Evolutionary conservation across 2,888 invertebrate species (phyloP), one percentile per base, ranked within the genome.

Genomic region (Heliconius ismenius): DNA sequence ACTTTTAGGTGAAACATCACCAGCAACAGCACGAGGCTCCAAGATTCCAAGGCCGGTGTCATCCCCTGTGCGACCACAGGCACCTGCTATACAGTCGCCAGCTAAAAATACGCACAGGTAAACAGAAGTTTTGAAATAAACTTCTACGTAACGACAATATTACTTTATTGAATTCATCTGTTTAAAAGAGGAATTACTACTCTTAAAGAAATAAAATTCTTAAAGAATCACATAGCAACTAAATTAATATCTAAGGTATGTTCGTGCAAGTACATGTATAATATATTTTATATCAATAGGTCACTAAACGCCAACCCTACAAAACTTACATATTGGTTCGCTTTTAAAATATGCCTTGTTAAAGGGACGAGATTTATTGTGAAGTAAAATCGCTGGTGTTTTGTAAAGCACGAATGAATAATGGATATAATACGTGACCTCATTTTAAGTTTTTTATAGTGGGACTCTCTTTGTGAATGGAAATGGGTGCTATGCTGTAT

Each of bases 21-120:
- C 91, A 65, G 92, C 94, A 10, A 83, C 92, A n/a, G 83, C 93
- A 28, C 90, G 93, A 18, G 96, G 96, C 79, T 97, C 97, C 0
- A 96, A 96, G 84, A 97, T 97, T 83, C 97, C 97, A 4, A 92
- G 97, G 78, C 96, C 96, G 1, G 96, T 97, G 80, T 95, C 96
- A 1, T 97, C 97, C 36, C 97, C 97, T 26, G 95, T 96, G 6
- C 95, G 95, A 82, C 96, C 96, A 24, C 90, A 91, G 62, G 92
- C 93, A 74, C 93, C 93, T 32, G 80, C 87, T 15, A 81, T 92
- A 54, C 89, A 90, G 28, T 92, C 92, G 7, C 92, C 94, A 0
- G 91, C 91, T 77, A 94, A 94, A 80, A 92, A 90, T 83, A 86
- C 91, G n/a, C 92, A 90, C 82, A 88, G 93, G 93, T 93, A 84